These are phyloP conservation scores for Myiagra hebetior DNA, from an alignment of 2,113 vertebrate genomes.

Conservation along the genomic window DNA sequence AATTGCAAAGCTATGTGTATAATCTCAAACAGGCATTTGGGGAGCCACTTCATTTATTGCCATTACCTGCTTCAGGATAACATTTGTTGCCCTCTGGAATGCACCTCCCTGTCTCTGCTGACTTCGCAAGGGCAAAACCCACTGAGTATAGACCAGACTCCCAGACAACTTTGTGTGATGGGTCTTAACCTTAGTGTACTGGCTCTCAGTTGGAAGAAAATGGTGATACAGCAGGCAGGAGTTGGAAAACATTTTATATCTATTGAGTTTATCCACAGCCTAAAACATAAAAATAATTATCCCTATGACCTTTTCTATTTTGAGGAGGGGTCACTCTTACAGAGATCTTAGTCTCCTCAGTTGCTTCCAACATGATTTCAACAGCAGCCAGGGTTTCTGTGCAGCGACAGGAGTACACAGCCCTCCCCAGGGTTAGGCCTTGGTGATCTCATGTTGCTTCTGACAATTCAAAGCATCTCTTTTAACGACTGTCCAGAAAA, in stretches of 20 bases:
- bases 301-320: not conserved
- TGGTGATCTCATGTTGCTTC: not conserved
- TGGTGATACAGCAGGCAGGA: not conserved
- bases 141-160: not conserved
- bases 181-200: not conserved
- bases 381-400: not conserved
- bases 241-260: not conserved
- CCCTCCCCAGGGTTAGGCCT: not conserved
- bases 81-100: not conserved
- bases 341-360: not conserved
- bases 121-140: not conserved
- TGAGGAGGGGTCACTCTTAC: not conserved
- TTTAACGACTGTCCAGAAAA: not conserved
- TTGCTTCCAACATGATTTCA: not conserved
- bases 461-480: not conserved
- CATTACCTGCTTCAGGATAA: not conserved
- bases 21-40: not conserved
- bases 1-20: not conserved
- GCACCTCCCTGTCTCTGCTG: not conserved
- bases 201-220: not conserved
- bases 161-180: not conserved
- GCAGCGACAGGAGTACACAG: not conserved
- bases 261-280: not conserved
- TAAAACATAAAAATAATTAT: not conserved
- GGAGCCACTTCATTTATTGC: not conserved